A percentile compares a stretch with the other conserved stretches of the same genome.
Conservation (phyloP, 2,113 vertebrate species). For the Nerophis lumbriciformis region DNA sequence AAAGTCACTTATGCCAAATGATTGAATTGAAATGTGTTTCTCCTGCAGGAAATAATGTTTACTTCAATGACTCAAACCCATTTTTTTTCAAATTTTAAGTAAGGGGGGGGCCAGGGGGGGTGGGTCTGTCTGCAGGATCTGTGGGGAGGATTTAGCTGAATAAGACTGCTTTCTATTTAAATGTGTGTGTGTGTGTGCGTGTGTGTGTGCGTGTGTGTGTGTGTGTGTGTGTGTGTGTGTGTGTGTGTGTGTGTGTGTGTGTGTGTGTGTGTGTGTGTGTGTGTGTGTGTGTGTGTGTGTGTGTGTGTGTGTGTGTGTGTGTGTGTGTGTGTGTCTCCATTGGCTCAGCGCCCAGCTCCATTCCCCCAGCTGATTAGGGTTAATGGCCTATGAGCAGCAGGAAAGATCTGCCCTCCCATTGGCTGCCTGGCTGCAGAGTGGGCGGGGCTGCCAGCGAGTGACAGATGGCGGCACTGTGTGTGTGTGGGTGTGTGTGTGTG, state of each 20-base stretch:
- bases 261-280: slow-evolving; percentile 15
- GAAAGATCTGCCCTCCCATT: slow-evolving; percentile 59
- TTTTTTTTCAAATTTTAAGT: not conserved
- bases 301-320: slow-evolving; percentile 21
- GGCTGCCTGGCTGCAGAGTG: slow-evolving; percentile 74
- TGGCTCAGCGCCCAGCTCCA: slow-evolving; percentile 70
- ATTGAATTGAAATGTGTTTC: not conserved
- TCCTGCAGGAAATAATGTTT: not conserved
- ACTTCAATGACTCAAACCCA: no score
- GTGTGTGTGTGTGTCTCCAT: slow-evolving; percentile 12
- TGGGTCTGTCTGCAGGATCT: slow-evolving; percentile 14
- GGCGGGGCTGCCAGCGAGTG: slow-evolving; percentile 74
- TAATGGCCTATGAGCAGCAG: slow-evolving; percentile 77
- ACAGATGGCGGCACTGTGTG: slow-evolving; percentile 80
- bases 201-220: slow-evolving; percentile 17
- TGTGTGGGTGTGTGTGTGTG: slow-evolving; percentile 15
- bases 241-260: slow-evolving; percentile 14
- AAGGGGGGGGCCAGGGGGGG: slow-evolving; percentile 1
- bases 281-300: slow-evolving; percentile 14
- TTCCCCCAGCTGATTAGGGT: slow-evolving; percentile 81
- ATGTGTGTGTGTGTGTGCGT: slow-evolving; percentile 12
- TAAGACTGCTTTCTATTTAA: slow-evolving; percentile 13
- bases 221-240: slow-evolving; percentile 17
- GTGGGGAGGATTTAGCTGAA: slow-evolving; percentile 25
- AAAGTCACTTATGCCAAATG: not conserved